Evolutionary conservation across 2,797 vertebrate genomes (phyloP).

Genomic region (Enteromius argenteus): DNA sequence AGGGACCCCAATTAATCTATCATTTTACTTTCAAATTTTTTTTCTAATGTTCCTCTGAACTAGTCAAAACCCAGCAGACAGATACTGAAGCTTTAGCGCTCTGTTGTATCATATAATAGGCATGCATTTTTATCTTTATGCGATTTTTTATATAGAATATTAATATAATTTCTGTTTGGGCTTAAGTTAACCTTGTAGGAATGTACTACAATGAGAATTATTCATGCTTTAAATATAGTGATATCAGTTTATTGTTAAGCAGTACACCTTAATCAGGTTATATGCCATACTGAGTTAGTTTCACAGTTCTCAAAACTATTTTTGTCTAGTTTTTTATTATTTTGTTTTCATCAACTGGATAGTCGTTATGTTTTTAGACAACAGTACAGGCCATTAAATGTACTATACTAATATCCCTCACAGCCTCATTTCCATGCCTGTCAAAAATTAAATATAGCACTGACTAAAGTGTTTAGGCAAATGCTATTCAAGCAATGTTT

Average conservation of each 20-base stretch:
- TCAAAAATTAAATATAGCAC: neutral
- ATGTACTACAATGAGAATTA: neutral
- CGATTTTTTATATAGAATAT: neutral
- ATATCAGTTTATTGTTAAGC: neutral
- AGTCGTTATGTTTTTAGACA: neutral
- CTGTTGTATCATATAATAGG: neutral
- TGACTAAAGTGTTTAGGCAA: neutral
- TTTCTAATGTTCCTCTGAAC: neutral
- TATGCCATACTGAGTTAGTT: neutral
- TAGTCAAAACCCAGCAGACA: conserved; percentile 3
- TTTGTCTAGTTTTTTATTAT: neutral
- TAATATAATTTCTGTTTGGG: neutral
- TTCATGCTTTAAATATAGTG: neutral
- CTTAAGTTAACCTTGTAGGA: neutral
- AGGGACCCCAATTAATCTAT: conserved; percentile 19
- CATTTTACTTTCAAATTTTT: neutral
- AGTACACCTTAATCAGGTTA: neutral
- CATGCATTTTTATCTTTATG: neutral
- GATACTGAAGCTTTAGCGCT: conserved; percentile 1
- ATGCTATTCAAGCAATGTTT: neutral
- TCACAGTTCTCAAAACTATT: neutral
- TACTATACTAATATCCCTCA: neutral
- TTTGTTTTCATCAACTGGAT: neutral
- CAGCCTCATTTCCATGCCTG: neutral
- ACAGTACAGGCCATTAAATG: neutral